Conservation (phyloP, 2,797 vertebrate species). For the Streptopelia turtur region DNA sequence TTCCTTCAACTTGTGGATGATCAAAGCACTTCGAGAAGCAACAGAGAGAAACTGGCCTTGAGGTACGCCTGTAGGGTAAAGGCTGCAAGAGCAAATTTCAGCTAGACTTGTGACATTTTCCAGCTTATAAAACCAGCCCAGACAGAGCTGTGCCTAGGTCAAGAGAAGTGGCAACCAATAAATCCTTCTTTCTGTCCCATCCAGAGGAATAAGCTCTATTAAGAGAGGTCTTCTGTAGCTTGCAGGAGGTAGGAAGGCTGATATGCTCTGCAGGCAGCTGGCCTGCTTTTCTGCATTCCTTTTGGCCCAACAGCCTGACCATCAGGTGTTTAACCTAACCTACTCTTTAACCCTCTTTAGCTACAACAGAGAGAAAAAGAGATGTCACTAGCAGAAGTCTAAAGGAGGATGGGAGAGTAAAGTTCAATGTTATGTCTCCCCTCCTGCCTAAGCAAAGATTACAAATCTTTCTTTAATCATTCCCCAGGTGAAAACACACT, state of each 20-base stretch:
- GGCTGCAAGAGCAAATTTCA: neutral
- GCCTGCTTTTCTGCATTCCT: neutral
- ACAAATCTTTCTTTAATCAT: neutral
- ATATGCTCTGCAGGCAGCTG: neutral
- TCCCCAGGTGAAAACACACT: neutral
- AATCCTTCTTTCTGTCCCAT: neutral
- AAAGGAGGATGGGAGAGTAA: neutral
- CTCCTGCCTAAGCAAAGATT: neutral
- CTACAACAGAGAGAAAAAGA: neutral
- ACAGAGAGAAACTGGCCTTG: neutral
- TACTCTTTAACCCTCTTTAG: neutral
- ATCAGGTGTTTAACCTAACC: neutral
- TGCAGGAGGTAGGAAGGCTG: neutral
- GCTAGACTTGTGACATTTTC: neutral
- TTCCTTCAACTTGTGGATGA: neutral
- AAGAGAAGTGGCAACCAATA: neutral
- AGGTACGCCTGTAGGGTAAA: neutral
- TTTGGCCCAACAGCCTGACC: neutral
- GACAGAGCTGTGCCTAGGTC: neutral
- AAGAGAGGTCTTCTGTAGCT: neutral
- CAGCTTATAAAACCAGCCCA: neutral
- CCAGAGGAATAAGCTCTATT: neutral
- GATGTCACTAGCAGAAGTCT: neutral
- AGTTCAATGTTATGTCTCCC: neutral
- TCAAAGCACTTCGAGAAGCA: neutral